Evolutionary conservation across 2,888 invertebrate species (phyloP).

Genomic region (Ethmia dodecea): DNA sequence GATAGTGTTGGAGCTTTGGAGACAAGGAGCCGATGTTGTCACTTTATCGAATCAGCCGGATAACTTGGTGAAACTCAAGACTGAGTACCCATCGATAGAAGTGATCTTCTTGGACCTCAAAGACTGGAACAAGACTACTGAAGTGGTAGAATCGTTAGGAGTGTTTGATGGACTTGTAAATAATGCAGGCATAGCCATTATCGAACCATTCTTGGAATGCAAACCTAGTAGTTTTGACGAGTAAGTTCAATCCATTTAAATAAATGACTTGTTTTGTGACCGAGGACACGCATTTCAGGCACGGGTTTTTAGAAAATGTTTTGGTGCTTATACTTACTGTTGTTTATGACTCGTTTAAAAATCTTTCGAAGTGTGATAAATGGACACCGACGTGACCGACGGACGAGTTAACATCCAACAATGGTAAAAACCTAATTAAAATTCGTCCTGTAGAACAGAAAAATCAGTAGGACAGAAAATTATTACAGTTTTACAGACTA

Average conservation of each 20-base stretch:
- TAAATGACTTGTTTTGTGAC: not conserved
- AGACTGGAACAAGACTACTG: constrained; percentile 84
- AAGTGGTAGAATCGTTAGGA: constrained; percentile 72
- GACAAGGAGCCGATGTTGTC: constrained; percentile 83
- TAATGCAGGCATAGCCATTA: constrained; percentile 86
- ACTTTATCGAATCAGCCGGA: constrained; percentile 83
- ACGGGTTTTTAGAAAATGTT: not conserved
- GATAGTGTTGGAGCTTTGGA: constrained; percentile 80
- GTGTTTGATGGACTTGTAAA: constrained; percentile 90
- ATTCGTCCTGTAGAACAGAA: no score
- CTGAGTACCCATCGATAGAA: constrained; percentile 78
- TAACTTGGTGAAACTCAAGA: constrained; percentile 80
- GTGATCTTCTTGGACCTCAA: constrained; percentile 82
- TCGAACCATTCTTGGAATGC: constrained; percentile 84
- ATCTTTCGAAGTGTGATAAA: no score
- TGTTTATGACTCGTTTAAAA: no score
- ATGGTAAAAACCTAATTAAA: no score
- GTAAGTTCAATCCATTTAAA: constrained; percentile 72
- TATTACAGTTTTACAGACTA: no score
- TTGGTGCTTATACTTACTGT: not conserved
- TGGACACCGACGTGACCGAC: no score
- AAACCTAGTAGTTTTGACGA: constrained; percentile 83
- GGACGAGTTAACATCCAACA: no score
- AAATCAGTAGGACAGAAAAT: no score
- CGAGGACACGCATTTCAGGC: not conserved